Evolutionary conservation across 2,888 invertebrate species (phyloP).

Genomic region (Apamea anceps): DNA sequence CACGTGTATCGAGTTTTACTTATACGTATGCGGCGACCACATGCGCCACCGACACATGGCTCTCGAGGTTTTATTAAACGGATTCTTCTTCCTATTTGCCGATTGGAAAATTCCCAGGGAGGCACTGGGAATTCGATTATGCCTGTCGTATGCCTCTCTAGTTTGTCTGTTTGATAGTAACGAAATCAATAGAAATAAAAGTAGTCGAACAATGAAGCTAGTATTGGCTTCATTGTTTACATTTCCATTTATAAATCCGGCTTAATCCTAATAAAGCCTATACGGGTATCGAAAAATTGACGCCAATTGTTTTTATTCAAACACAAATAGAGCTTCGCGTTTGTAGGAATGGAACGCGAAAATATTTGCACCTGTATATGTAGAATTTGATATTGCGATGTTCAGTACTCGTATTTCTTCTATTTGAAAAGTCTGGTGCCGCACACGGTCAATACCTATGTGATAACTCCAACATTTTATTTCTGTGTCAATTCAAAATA

Average conservation of each 20-base stretch:
- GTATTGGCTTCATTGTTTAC: not conserved
- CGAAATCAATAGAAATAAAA: constrained; percentile 50
- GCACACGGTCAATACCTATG: constrained; percentile 7
- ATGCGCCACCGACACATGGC: constrained; percentile 64
- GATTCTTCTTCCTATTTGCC: constrained; percentile 77
- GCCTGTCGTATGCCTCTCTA: constrained; percentile 75
- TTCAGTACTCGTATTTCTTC: constrained; percentile 39
- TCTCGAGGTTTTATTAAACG: constrained; percentile 76
- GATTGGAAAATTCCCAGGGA: constrained; percentile 79
- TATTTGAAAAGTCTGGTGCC: constrained; percentile 19
- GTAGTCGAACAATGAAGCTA: not conserved
- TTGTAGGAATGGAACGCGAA: constrained; percentile 39
- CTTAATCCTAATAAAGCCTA: constrained; percentile 32
- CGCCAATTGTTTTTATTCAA: constrained; percentile 39
- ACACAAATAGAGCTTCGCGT: constrained; percentile 26
- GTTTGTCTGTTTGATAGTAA: constrained; percentile 71
- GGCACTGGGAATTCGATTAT: constrained; percentile 80
- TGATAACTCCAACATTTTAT: constrained; percentile 34
- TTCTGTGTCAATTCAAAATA: constrained; percentile 14
- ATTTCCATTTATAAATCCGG: constrained; percentile 3
- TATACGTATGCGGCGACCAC: constrained; percentile 51
- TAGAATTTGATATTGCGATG: constrained; percentile 47
- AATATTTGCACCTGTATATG: constrained; percentile 53
- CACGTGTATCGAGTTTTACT: constrained; percentile 61
- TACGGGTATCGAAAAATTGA: constrained; percentile 39